Evolutionary conservation across 2,888 invertebrate species (phyloP), one percentile per base, ranked within the genome.

Genomic region (Pilophorus perplexus): DNA sequence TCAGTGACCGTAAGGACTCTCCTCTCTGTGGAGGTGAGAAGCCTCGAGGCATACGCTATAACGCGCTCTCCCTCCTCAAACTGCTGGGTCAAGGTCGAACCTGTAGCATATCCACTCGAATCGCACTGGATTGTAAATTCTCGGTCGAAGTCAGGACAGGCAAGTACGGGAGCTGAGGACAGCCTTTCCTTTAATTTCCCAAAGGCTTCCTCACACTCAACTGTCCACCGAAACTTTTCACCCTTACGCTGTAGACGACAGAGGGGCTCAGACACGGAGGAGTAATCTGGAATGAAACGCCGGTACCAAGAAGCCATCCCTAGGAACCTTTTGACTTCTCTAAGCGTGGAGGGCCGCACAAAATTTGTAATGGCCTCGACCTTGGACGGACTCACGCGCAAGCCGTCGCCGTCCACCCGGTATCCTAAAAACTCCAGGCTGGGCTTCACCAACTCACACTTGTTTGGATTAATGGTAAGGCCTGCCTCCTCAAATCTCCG

Each of bases 261-360:
- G n/a, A n/a, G n/a, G n/a, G n/a, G n/a, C n/a, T n/a, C n/a, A 0
- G 67, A 65, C 1, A 71, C 27, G 0, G 71, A 67, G 0, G 73
- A 70, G 37, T 72, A 72, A 25, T 73, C 67, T 0, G 69, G 68
- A 1, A 75, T 69, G 44, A 74, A 74, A 0, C 71, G 68, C 0
- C 73, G 68, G 48, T 71, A 71, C 71, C 71, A 71, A 2, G 64
- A 52, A 0, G 69, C 60, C 46, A 66, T 64, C 2, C 71, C 71
- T 20, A 40, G 25, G 37, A 68, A 68, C 14, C 50, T 18, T 4
- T 62, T 40, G 14, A 68, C 16, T 27, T 72, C 69, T 3, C 66
- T 66, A 0, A 72, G 57, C 44, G 48, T 60, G 3, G 10, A 55
- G 2, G 68, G 68, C 4, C 25, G 46, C 2, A 66, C 62, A n/a